These are phyloP conservation scores for Etheostoma cragini DNA, from an alignment of 2,113 vertebrate species.

Conservation along the genomic window DNA sequence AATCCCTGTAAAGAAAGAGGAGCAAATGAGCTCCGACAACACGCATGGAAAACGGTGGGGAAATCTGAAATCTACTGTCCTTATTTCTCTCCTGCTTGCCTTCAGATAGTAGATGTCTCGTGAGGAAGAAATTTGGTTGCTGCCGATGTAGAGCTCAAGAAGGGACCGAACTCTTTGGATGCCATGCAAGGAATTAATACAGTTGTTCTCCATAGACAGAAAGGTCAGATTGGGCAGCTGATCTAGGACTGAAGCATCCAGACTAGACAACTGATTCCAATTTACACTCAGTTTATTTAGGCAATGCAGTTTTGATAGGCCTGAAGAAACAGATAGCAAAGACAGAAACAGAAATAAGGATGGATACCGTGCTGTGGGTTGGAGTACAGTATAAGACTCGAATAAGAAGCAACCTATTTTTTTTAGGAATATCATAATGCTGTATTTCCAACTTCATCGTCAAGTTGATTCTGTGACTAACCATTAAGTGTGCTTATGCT, in stretches of 20 bases:
- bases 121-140: conserved; percentile 86
- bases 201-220: conserved; percentile 89
- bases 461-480: conserved; percentile 46
- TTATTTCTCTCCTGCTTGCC: conserved; percentile 61
- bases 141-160: conserved; percentile 88
- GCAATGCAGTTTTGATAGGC: conserved; percentile 84
- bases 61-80: neutral
- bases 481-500: conserved; percentile 86
- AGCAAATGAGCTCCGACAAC: neutral
- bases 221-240: conserved; percentile 85
- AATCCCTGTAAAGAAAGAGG: conserved; percentile 77
- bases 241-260: conserved; percentile 83
- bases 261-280: conserved; percentile 84
- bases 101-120: conserved; percentile 89
- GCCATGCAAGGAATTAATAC: conserved; percentile 84
- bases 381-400: neutral
- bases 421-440: neutral
- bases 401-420: neutral
- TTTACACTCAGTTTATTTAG: conserved; percentile 87
- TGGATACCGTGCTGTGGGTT: neutral
- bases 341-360: neutral
- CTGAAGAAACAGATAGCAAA: conserved; percentile 74
- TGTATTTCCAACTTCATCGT: neutral
- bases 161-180: conserved; percentile 85
- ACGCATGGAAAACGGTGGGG: neutral